Conservation (phyloP, 2,888 invertebrate genomes). For the Hoplodrina blanda region DNA sequence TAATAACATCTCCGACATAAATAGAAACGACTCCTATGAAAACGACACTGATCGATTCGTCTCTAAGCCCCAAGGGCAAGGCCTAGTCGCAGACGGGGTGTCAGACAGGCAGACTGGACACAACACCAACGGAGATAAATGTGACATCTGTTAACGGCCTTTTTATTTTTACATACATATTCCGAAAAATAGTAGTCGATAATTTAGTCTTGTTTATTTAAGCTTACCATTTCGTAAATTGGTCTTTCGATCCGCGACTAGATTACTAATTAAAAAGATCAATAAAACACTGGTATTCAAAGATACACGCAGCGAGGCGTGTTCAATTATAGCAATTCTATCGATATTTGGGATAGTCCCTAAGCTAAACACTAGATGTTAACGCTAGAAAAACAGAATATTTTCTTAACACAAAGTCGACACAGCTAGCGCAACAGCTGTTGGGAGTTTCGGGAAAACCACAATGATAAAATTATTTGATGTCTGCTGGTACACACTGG, state of each 20-base stretch:
- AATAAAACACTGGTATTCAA: slow-evolving; percentile 2
- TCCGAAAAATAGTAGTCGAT: not conserved
- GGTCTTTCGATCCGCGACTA: not conserved
- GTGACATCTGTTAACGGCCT: slow-evolving; percentile 15
- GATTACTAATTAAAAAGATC: not conserved
- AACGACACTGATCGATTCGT: slow-evolving; percentile 58
- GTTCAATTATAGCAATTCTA: not conserved
- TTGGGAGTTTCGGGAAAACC: slow-evolving; percentile 15
- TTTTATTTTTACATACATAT: slow-evolving; percentile 9
- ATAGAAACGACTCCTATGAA: slow-evolving; percentile 42
- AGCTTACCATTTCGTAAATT: not conserved
- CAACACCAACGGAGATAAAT: slow-evolving; percentile 45
- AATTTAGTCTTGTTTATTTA: not conserved
- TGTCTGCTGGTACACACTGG: slow-evolving; percentile 31
- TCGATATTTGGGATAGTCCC: not conserved
- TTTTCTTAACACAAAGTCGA: slow-evolving; percentile 10
- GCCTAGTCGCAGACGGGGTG: slow-evolving; percentile 62
- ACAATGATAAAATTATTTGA: slow-evolving; percentile 33
- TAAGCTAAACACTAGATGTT: not conserved
- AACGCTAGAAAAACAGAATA: not conserved
- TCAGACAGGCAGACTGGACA: slow-evolving; percentile 67
- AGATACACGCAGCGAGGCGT: not conserved
- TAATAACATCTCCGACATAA: slow-evolving; percentile 23
- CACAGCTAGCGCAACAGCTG: slow-evolving; percentile 25
- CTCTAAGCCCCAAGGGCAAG: slow-evolving; percentile 65